These are phyloP conservation scores for Eulemur coronatus DNA, from an alignment of 2,797 vertebrate genomes.

Conservation along the genomic window DNA sequence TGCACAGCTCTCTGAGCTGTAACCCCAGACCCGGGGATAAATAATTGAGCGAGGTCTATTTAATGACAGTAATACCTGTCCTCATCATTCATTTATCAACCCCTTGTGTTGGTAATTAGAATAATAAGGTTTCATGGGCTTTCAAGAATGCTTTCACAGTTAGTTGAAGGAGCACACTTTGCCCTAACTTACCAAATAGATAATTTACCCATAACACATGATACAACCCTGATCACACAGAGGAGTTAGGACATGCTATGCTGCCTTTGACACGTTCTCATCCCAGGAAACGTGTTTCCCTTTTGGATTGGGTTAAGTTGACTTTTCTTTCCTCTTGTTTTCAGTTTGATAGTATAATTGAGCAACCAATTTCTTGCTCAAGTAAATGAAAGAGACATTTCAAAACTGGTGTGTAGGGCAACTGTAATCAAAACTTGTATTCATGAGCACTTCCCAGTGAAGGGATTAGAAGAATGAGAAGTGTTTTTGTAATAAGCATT, in stretches of 20 bases:
- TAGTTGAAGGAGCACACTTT: conserved; percentile 75
- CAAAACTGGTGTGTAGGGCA: conserved; percentile 46
- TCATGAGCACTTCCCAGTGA: not conserved
- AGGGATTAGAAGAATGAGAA: conserved; percentile 27
- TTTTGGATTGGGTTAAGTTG: conserved; percentile 12
- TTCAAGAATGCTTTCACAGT: conserved; percentile 81
- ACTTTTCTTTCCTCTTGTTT: conserved; percentile 56
- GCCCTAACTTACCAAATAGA: conserved; percentile 79
- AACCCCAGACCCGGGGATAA: conserved; percentile 82
- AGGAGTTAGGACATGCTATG: conserved; percentile 58
- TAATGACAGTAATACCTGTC: conserved; percentile 76
- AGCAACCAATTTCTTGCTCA: conserved; percentile 22
- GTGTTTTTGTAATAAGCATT: not conserved
- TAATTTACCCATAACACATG: conserved; percentile 81
- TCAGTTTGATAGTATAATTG: not conserved
- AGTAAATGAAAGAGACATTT: conserved; percentile 42
- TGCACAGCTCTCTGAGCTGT: conserved; percentile 77
- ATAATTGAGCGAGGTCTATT: conserved; percentile 84
- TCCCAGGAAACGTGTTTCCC: not conserved
- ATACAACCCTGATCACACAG: conserved; percentile 74
- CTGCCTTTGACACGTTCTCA: conserved; percentile 76
- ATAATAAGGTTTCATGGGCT: conserved; percentile 82
- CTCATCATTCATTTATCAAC: conserved; percentile 82
- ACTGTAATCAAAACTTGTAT: conserved; percentile 20
- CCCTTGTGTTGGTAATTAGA: conserved; percentile 81